Base-by-base conservation (phyloP, 2,113 vertebrate species). In the Rattus rattus region DNA sequence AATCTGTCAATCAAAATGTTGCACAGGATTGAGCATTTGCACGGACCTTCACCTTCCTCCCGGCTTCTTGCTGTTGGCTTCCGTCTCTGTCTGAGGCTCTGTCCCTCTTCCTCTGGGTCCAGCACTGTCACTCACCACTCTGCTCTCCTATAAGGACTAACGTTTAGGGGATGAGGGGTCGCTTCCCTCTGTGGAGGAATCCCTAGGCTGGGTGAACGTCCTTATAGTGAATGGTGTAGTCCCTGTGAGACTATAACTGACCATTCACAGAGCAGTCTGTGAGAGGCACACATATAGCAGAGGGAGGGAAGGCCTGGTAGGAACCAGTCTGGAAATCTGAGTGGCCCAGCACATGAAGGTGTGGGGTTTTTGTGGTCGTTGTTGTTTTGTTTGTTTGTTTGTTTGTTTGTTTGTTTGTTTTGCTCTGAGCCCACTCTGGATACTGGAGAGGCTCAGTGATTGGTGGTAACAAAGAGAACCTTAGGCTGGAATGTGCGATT, bases 101-200 rank as follows among this genome's bases (percentile, higher is more conserved):
- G 5, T 24, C 13, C 65, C 0, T 0, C 47, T 65, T 84, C 22
- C 73, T 26, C 49, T 0, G 61, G 49, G 14, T 8, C 39, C 0
- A 11, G 49, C 0, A 7, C 36, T 49, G 49, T 9, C 14, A 17
- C 19, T 9, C 36, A 3, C 19, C 1, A 28, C 80, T 69, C 49
- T n/a, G 43, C 26, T 1, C 24, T 69, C 63, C 88, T 70, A 5
- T 16, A 12, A 61, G 88, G 49, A 36, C 4, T 80, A 33, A 54
- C n/a, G 22, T 39, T 67, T 33, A 0, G 0, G 4, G 7, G 47
- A 72, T 10, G 39, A 52, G 56, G 26, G 13, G 14, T 33, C 20
- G 36, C 49, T 72, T 16, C 24, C 28, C 76, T 43, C 61, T 3
- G 33, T 8, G 49, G n/a, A 49, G 90, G 69, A 54, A 73, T 36